A percentile compares a stretch with the other conserved stretches of the same genome.
Evolutionary conservation across 2,888 invertebrate species (phyloP).

Genomic region (Sisyra nigra): DNA sequence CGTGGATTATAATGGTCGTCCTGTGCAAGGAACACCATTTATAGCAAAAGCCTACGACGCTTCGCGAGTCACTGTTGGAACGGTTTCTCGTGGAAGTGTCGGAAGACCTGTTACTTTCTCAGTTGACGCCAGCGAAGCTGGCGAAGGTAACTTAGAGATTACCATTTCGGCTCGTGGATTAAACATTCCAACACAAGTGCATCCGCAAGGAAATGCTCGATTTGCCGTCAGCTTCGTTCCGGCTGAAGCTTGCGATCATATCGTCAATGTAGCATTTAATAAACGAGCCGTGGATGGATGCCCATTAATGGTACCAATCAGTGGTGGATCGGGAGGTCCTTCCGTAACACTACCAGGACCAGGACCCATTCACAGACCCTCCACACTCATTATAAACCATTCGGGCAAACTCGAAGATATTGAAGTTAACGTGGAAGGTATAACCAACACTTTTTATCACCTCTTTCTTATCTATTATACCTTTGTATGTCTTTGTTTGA

Average conservation of each 20-base stretch:
- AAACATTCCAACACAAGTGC: constrained; percentile 91
- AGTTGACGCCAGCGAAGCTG: constrained; percentile 91
- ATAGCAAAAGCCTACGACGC: constrained; percentile 88
- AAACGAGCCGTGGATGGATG: constrained; percentile 78
- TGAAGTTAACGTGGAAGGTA: constrained; percentile 94
- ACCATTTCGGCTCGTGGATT: constrained; percentile 86
- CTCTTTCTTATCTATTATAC: constrained; percentile 8
- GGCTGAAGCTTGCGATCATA: constrained; percentile 83
- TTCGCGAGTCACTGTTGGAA: constrained; percentile 60
- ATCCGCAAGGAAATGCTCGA: constrained; percentile 75
- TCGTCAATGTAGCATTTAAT: constrained; percentile 95
- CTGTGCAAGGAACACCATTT: constrained; percentile 79
- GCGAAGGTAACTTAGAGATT: constrained; percentile 94
- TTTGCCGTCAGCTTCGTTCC: constrained; percentile 96
- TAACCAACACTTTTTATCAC: constrained; percentile 18
- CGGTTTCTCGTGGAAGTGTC: constrained; percentile 64
- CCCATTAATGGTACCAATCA: constrained; percentile 75
- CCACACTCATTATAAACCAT: constrained; percentile 58
- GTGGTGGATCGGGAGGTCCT: constrained; percentile 42
- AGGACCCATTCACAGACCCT: constrained; percentile 52
- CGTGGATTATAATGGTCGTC: constrained; percentile 80
- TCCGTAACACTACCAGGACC: constrained; percentile 57
- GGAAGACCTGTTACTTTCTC: constrained; percentile 88
- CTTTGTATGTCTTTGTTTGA: constrained; percentile 20
- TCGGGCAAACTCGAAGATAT: constrained; percentile 81